Percentiles rank a stretch among this genome's conserved stretches.
These are phyloP conservation scores for Eugnorisma glareosa DNA, from an alignment of 2,888 invertebrate species.

Conservation along the genomic window DNA sequence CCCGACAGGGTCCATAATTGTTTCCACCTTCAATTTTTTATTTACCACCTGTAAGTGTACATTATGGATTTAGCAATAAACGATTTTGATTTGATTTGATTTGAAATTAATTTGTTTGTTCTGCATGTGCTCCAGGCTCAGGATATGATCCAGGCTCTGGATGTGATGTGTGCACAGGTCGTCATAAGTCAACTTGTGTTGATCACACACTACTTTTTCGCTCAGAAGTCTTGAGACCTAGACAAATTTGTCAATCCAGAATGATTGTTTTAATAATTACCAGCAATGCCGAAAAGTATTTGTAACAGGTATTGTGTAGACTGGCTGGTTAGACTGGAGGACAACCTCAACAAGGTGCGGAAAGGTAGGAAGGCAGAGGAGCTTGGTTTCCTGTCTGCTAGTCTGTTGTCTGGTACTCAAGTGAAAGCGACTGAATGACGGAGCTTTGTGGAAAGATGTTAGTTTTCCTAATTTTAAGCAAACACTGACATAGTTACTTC, in stretches of 20 bases:
- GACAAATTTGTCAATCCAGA: neutral
- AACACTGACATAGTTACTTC: neutral
- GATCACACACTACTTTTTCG: neutral
- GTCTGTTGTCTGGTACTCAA: neutral
- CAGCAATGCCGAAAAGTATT: neutral
- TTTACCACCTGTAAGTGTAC: no score
- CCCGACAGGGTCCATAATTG: no score
- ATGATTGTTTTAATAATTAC: neutral
- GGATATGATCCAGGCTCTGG: slow-evolving; percentile 33
- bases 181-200: neutral
- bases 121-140: slow-evolving; percentile 37
- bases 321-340: neutral
- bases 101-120: slow-evolving; percentile 13
- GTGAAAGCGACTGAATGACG: no score
- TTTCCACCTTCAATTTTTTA: no score
- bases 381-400: neutral
- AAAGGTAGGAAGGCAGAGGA: neutral
- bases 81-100: no score
- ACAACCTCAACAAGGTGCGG: neutral
- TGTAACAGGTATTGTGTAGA: neutral
- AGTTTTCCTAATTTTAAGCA: neutral
- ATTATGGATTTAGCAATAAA: no score
- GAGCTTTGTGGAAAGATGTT: neutral
- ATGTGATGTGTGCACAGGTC: neutral
- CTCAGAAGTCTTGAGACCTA: neutral